Evolutionary conservation across 2,888 invertebrate species (phyloP).

Genomic region (Oligia fasciuncula): DNA sequence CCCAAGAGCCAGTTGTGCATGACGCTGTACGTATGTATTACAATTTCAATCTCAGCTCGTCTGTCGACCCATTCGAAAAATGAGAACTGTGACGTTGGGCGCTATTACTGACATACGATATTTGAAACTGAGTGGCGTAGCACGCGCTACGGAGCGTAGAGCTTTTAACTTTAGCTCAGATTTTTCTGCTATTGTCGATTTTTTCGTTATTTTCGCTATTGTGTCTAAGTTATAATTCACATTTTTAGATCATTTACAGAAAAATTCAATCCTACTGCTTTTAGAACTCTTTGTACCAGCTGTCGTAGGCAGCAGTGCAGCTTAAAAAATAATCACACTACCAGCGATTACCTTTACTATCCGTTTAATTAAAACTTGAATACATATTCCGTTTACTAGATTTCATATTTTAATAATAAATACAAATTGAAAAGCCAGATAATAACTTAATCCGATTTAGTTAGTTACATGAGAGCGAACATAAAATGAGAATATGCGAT

Average conservation of each 20-base stretch:
- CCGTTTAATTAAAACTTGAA: constrained; percentile 11
- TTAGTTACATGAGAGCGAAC: constrained; percentile 31
- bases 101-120: constrained; percentile 57
- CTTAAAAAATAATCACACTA: constrained; percentile 7
- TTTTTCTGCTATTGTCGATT: background rate
- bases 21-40: constrained; percentile 66
- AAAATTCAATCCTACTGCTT: background rate
- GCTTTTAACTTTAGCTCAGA: background rate
- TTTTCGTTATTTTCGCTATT: background rate
- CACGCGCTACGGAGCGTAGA: constrained; percentile 23
- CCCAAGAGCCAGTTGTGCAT: constrained; percentile 71
- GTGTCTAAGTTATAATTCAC: background rate
- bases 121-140: constrained; percentile 17
- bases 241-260: background rate
- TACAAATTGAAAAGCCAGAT: constrained; percentile 38
- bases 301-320: background rate
- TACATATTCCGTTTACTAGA: constrained; percentile 23
- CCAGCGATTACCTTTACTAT: background rate
- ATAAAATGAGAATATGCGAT: constrained; percentile 44
- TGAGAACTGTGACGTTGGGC: constrained; percentile 74
- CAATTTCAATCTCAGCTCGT: constrained; percentile 78
- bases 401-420: constrained; percentile 16
- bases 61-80: constrained; percentile 76
- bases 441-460: constrained; percentile 32
- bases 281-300: background rate